These are phyloP conservation scores for Delphinapterus leucas DNA, from an alignment of 2,113 vertebrate genomes.

Conservation along the genomic window DNA sequence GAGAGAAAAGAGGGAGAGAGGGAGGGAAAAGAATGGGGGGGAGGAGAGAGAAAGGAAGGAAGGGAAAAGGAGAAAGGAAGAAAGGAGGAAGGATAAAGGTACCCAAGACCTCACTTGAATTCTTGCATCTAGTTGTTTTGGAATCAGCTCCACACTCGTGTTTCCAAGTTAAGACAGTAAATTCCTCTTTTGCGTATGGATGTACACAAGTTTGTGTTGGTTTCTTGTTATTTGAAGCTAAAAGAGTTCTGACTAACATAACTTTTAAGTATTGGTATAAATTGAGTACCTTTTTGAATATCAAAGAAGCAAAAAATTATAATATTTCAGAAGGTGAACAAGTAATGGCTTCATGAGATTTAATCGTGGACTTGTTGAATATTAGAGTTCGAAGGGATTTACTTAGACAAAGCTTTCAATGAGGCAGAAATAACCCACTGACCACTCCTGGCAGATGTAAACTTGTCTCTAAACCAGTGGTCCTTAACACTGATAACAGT, in stretches of 20 bases:
- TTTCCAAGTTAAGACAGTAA: background rate
- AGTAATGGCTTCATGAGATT: background rate
- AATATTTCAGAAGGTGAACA: background rate
- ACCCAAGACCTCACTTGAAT: background rate
- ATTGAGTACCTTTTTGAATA: background rate
- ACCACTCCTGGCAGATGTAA: background rate
- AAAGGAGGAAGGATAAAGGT: background rate
- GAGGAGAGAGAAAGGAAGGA: too few species aligned
- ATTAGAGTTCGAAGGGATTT: background rate
- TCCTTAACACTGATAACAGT: background rate
- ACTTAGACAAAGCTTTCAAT: background rate
- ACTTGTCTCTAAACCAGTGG: background rate
- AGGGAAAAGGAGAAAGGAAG: background rate
- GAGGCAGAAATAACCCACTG: background rate
- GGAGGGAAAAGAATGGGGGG: rapidly evolving
- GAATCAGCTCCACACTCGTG: background rate
- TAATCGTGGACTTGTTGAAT: background rate
- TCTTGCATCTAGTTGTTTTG: background rate
- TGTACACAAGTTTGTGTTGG: background rate
- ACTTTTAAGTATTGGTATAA: background rate
- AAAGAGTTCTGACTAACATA: background rate
- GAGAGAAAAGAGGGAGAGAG: too few species aligned
- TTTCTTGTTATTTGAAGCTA: background rate
- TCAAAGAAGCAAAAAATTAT: background rate
- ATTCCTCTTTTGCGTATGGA: background rate